A percentile compares a stretch with the other conserved stretches of the same genome.
Evolutionary conservation across 2,888 invertebrate species (phyloP).

Genomic region (Dusona sp.): DNA sequence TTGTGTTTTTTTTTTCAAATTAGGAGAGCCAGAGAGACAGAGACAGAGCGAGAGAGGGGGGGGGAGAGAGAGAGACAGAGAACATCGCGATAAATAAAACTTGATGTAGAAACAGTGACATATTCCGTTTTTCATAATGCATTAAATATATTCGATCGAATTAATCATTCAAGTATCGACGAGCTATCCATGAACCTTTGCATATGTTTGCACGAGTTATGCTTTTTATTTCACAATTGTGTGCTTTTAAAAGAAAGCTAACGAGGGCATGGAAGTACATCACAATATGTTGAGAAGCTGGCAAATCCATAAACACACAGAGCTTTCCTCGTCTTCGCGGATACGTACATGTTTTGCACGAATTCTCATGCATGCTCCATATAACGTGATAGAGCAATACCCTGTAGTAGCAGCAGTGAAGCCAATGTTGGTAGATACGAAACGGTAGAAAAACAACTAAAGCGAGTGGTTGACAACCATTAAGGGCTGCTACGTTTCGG

Average conservation of each 20-base stretch:
- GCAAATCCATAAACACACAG: background rate
- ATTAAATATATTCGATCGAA: background rate
- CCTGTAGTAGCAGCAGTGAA: background rate
- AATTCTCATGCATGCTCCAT: background rate
- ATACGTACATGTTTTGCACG: background rate
- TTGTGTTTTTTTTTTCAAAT: constrained; percentile 60
- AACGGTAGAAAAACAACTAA: background rate
- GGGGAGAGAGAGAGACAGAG: background rate
- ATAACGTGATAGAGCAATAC: background rate
- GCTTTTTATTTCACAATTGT: background rate
- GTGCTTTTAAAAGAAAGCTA: background rate
- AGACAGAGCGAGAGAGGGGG: background rate
- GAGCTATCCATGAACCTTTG: background rate
- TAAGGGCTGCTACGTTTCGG: background rate
- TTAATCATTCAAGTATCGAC: background rate
- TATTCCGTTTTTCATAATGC: background rate
- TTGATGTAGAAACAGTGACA: background rate
- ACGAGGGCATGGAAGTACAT: background rate
- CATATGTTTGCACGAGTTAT: background rate
- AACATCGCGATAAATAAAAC: background rate
- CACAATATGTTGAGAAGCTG: background rate
- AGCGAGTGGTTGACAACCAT: constrained; percentile 17
- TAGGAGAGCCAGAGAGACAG: constrained; percentile 1
- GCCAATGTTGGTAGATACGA: background rate
- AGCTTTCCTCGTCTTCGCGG: background rate